Percentiles rank a stretch among this genome's conserved stretches.
phyloP scores from a whole-genome alignment of 2,888 invertebrate genomes.

The Julus scandinavius region DNA sequence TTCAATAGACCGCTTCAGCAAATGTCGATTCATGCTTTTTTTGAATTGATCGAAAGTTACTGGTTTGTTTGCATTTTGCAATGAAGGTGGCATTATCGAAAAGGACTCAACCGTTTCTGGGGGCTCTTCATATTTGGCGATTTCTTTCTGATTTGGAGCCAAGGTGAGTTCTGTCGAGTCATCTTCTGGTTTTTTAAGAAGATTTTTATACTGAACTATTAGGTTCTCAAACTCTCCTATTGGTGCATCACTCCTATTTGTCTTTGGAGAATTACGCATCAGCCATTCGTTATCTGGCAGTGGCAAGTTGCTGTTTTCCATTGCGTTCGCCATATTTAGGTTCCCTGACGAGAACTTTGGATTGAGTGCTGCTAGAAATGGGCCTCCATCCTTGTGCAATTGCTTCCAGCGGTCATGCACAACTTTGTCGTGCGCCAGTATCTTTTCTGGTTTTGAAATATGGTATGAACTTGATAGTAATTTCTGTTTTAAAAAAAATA shows the following conservation, averaged over 20 bases:
- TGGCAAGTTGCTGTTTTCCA: neutral
- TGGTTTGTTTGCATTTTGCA: neutral
- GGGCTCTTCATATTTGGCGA: no score
- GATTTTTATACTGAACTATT: neutral
- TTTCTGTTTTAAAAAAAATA: neutral
- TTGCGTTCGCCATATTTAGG: neutral
- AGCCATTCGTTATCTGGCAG: neutral
- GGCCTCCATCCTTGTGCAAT: neutral
- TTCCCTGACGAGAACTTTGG: neutral
- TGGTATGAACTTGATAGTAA: neutral
- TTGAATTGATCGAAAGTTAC: neutral
- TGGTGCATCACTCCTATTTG: neutral
- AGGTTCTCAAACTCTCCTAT: neutral
- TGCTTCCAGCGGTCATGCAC: neutral
- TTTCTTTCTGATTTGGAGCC: no score
- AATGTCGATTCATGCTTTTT: neutral
- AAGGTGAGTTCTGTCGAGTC: no score
- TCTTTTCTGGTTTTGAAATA: neutral
- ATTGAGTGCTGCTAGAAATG: neutral
- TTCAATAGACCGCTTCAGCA: neutral
- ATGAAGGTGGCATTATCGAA: no score
- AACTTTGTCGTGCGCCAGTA: slow-evolving; percentile 15
- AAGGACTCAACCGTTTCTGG: no score
- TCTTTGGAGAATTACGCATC: neutral
- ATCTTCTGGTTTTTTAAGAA: neutral